Conservation (phyloP, 2,888 invertebrate species). For the Drosophila nigricruria region DNA sequence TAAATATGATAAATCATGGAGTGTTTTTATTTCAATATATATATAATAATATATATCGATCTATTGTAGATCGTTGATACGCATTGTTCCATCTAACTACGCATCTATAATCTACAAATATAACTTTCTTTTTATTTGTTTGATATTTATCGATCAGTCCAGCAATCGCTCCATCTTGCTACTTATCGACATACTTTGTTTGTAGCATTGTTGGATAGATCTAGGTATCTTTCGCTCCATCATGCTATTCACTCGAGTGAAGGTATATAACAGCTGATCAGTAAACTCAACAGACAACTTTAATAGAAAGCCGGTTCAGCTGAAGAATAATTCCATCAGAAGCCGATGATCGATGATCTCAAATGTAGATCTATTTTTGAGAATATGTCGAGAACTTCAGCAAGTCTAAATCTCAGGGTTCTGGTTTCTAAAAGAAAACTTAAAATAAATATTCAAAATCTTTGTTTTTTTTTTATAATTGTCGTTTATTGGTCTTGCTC, state of each 20-base stretch:
- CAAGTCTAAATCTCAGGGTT: no score
- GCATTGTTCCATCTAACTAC: no score
- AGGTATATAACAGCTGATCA: neutral
- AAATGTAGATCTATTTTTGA: no score
- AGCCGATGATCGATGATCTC: neutral
- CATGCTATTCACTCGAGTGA: no score
- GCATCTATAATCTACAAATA: no score
- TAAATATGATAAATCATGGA: conserved; percentile 43
- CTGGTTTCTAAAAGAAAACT: no score
- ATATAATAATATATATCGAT: neutral
- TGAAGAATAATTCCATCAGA: neutral
- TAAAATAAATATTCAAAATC: neutral
- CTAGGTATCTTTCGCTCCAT: no score
- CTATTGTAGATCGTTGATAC: neutral
- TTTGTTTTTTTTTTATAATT: conserved; percentile 18
- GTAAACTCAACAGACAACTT: no score
- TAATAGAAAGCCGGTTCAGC: neutral
- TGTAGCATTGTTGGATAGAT: no score
- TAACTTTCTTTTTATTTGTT: no score
- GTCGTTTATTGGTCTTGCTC: conserved; percentile 57
- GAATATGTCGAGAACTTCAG: neutral
- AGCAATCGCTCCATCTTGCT: no score
- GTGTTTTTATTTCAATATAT: neutral
- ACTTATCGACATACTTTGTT: no score
- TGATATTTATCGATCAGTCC: neutral